Percentiles rank a stretch among this genome's conserved stretches.
Evolutionary conservation across 2,888 invertebrate species (phyloP).

Genomic region (Zygaena filipendulae): DNA sequence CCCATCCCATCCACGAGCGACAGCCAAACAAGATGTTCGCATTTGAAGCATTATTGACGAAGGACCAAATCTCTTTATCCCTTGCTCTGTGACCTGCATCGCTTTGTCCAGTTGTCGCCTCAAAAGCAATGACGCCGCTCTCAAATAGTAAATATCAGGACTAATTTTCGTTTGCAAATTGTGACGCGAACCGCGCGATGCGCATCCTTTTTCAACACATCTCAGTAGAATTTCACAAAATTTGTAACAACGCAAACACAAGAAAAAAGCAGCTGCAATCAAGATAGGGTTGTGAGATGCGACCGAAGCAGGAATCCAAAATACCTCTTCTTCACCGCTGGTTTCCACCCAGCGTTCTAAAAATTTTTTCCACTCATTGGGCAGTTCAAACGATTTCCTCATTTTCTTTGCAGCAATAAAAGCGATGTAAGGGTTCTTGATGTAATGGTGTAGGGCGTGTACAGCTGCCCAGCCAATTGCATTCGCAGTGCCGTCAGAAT

Average conservation of each 20-base stretch:
- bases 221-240: constrained; percentile 36
- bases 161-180: constrained; percentile 15
- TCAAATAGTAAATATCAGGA: constrained; percentile 39
- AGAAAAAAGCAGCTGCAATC: constrained; percentile 51
- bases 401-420: constrained; percentile 46
- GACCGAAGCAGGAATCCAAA: constrained; percentile 39
- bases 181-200: constrained; percentile 28
- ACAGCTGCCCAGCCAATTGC: constrained; percentile 54
- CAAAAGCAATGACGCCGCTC: constrained; percentile 37
- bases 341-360: constrained; percentile 36
- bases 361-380: constrained; percentile 39
- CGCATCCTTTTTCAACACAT: constrained; percentile 39
- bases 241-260: constrained; percentile 46
- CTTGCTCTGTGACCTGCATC: constrained; percentile 26
- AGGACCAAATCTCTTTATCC: constrained; percentile 39
- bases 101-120: constrained; percentile 30
- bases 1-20: constrained; percentile 36
- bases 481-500: constrained; percentile 44
- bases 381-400: constrained; percentile 43
- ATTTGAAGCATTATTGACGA: constrained; percentile 42
- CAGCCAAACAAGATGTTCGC: constrained; percentile 32
- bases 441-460: constrained; percentile 39
- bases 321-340: constrained; percentile 50
- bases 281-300: constrained; percentile 35
- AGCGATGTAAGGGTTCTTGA: constrained; percentile 30